Evolutionary conservation across 2,113 vertebrate genomes (phyloP).

Genomic region (Gorilla gorilla): DNA sequence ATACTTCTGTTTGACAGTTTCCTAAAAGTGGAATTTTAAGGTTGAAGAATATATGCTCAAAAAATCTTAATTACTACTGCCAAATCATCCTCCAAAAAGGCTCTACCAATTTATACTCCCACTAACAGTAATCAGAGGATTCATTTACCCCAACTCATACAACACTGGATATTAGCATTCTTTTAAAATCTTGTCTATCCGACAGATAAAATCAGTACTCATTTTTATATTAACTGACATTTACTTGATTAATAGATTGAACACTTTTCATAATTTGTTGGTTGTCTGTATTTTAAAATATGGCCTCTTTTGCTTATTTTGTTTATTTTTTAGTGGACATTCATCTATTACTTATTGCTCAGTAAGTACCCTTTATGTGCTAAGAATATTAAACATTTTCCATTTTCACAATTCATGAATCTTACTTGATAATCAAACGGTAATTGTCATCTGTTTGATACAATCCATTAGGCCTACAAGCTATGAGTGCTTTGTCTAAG

Average conservation of each 20-base stretch:
- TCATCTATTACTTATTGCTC: not conserved
- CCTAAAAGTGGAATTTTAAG: slow-evolving; percentile 3
- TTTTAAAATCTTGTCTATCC: not conserved
- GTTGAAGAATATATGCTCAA: not conserved
- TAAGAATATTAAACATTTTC: slow-evolving; percentile 1
- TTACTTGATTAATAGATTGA: not conserved
- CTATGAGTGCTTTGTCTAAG: not conserved
- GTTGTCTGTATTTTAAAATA: not conserved
- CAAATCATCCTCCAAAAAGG: not conserved
- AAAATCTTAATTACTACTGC: not conserved
- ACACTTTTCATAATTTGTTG: not conserved
- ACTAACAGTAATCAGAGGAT: not conserved
- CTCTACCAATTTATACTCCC: not conserved
- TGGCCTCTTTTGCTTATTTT: not conserved
- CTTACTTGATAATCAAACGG: not conserved
- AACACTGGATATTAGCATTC: not conserved
- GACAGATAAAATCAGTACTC: not conserved
- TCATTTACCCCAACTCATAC: not conserved
- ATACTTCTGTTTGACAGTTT: not conserved
- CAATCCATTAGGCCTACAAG: not conserved
- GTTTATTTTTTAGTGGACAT: not conserved
- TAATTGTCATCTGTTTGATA: not conserved
- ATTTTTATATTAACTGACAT: slow-evolving; percentile 4
- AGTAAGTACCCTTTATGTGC: not conserved
- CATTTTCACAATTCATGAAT: not conserved